Evolutionary conservation across 1,140 invertebrate species (phyloP).

Genomic region (Geopemphigus sp.): DNA sequence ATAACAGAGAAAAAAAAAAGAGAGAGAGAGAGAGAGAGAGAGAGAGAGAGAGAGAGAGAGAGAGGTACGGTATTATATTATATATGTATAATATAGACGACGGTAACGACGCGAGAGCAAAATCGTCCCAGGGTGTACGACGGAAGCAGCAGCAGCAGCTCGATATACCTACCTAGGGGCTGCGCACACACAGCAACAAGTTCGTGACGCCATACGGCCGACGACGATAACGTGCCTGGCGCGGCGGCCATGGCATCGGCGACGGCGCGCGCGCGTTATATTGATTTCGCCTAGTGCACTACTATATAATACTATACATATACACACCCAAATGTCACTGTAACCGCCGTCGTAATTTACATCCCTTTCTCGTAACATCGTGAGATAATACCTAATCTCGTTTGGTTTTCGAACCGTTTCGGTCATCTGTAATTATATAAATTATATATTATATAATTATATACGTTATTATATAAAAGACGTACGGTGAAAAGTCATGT

Average conservation of each 20-base stretch:
- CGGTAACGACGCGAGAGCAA: neutral
- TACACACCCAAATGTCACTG: neutral
- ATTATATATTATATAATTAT: too few species aligned
- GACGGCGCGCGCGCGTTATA: conserved; percentile 2
- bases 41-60: too few species aligned
- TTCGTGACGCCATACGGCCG: conserved; percentile 28
- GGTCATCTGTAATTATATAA: too few species aligned
- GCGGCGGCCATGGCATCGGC: neutral
- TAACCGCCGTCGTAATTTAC: neutral
- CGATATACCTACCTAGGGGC: conserved; percentile 6
- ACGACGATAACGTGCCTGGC: neutral
- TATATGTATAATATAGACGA: too few species aligned
- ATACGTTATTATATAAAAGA: too few species aligned
- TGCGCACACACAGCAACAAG: conserved; percentile 30
- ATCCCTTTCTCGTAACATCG: neutral
- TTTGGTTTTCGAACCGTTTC: too few species aligned
- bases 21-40: too few species aligned
- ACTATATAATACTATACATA: neutral
- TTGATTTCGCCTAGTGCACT: conserved; percentile 31
- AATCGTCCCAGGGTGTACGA: too few species aligned
- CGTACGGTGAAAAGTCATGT: too few species aligned
- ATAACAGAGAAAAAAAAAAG: too few species aligned
- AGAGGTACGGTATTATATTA: too few species aligned
- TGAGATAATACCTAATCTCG: too few species aligned
- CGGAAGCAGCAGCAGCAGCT: neutral